Percentiles rank a stretch among this genome's conserved stretches.
phyloP scores from a whole-genome alignment of 2,797 vertebrate genomes.

The Melanotaenia nigrans region DNA sequence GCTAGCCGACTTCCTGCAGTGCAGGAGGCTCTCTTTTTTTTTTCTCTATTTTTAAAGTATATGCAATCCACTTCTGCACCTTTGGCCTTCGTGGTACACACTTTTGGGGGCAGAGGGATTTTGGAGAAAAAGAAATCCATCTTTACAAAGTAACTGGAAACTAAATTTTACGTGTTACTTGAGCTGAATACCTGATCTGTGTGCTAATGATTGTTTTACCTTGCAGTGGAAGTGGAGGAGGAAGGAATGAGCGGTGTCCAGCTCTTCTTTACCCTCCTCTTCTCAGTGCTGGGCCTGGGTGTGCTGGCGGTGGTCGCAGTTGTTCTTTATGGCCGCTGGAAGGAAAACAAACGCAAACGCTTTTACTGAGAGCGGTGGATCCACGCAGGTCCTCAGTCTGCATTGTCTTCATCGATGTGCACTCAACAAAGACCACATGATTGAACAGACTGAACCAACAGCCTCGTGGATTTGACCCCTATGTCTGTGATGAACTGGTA shows the following conservation, averaged over 20 bases:
- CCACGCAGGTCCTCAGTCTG: constrained; percentile 8
- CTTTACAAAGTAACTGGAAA: too few species aligned
- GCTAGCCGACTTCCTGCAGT: too few species aligned
- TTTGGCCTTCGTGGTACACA: too few species aligned
- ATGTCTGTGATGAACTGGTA: constrained; percentile 13
- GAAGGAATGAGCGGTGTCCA: constrained; percentile 87
- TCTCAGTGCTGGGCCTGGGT: constrained; percentile 87
- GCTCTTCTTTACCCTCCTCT: constrained; percentile 88
- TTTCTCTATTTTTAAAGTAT: too few species aligned
- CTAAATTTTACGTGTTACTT: too few species aligned
- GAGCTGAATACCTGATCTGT: neutral
- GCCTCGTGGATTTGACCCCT: constrained; percentile 8
- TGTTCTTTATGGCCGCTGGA: constrained; percentile 90
- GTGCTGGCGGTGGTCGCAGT: constrained; percentile 86
- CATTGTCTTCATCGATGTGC: constrained; percentile 11
- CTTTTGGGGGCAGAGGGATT: too few species aligned
- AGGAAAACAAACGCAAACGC: constrained; percentile 91
- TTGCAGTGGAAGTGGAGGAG: constrained; percentile 82
- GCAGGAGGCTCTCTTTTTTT: too few species aligned
- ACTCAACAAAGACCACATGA: constrained; percentile 16
- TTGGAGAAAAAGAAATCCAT: too few species aligned
- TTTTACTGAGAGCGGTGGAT: constrained; percentile 87
- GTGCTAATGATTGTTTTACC: neutral
- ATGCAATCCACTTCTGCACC: too few species aligned
- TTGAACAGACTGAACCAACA: constrained; percentile 13